Conservation (phyloP, 2,797 vertebrate species). For the Pagetopsis macropterus region DNA sequence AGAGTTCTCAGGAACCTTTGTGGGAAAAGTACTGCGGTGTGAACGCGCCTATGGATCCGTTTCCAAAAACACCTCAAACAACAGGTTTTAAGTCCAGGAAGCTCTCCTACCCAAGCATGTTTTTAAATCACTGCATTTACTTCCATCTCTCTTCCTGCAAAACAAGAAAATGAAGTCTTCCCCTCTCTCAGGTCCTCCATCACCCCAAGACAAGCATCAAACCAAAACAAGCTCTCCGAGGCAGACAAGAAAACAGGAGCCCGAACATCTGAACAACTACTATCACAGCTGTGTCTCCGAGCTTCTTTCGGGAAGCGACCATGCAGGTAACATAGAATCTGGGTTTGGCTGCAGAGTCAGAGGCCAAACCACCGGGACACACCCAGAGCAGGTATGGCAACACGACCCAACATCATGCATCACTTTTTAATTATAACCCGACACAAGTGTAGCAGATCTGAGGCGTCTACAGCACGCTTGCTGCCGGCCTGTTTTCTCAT, state of each 20-base stretch:
- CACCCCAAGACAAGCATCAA: not conserved
- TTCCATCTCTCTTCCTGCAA: constrained; percentile 5
- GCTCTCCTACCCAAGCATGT: too few species aligned
- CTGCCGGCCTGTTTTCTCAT: constrained; percentile 25
- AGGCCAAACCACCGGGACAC: constrained; percentile 36
- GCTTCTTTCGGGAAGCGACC: constrained; percentile 30
- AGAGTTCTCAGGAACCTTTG: too few species aligned
- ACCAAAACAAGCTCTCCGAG: not conserved
- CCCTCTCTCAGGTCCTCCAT: not conserved
- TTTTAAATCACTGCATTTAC: not conserved
- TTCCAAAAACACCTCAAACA: too few species aligned
- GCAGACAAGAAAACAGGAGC: not conserved
- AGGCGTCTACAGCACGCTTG: not conserved
- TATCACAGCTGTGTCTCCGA: constrained; percentile 43
- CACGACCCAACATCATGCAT: constrained; percentile 14
- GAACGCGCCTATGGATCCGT: too few species aligned
- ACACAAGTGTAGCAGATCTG: constrained; percentile 3
- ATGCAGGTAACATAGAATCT: constrained; percentile 29
- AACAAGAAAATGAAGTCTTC: not conserved
- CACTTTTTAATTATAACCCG: constrained; percentile 13
- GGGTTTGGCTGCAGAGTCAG: not conserved
- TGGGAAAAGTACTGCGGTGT: too few species aligned
- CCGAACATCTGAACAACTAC: constrained; percentile 20
- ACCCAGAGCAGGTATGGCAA: constrained; percentile 55
- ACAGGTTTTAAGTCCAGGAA: too few species aligned